Conservation (phyloP, 2,888 invertebrate species). For the Synergus umbraculus region DNA sequence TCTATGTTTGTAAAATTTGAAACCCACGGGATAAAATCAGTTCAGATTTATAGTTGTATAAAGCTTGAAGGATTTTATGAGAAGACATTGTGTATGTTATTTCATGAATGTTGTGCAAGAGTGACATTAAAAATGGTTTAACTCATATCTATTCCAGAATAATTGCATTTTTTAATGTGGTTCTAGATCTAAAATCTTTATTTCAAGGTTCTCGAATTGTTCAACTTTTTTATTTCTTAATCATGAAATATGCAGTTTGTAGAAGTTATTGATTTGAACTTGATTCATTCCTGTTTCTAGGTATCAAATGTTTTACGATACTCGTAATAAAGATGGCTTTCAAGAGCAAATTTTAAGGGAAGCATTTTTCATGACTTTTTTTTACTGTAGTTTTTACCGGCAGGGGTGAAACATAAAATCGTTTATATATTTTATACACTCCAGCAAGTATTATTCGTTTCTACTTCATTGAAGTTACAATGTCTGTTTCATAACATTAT, state of each 20-base stretch:
- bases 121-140: too few relatives aligned
- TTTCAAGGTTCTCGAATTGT: neutral
- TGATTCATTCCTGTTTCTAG: neutral
- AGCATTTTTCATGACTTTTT: neutral
- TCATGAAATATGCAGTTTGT: neutral
- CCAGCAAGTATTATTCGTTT: neutral
- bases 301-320: neutral
- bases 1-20: neutral
- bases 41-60: neutral
- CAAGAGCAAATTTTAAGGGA: neutral
- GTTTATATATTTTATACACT: neutral
- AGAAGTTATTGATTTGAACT: neutral
- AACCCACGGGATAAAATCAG: neutral
- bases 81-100: neutral
- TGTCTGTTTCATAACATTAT: neutral
- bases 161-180: too few relatives aligned
- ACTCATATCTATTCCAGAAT: too few relatives aligned
- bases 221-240: neutral
- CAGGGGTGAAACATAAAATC: neutral
- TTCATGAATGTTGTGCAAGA: neutral
- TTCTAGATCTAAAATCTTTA: too few relatives aligned
- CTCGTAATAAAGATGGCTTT: neutral
- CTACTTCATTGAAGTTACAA: neutral
- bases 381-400: neutral
- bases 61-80: neutral